phyloP scores from a whole-genome alignment of 2,113 vertebrate species.

The Acanthisitta chloris region DNA sequence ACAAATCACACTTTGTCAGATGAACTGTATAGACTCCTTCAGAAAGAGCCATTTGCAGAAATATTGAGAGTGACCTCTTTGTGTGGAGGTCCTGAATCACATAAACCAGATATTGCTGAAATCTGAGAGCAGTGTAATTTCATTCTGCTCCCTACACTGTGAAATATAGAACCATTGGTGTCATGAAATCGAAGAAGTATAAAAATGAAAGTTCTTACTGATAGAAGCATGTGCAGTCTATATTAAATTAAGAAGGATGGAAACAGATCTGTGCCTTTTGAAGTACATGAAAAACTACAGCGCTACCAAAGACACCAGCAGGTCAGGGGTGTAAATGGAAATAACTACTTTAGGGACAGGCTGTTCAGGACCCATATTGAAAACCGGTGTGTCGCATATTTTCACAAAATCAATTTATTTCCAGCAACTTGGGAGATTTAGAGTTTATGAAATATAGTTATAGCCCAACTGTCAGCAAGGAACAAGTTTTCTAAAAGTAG shows the following conservation, averaged over 20 bases:
- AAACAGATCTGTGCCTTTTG: conserved; percentile 73
- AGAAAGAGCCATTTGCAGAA: conserved; percentile 65
- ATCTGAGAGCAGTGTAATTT: conserved; percentile 71
- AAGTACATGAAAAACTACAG: conserved; percentile 72
- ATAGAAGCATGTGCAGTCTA: conserved; percentile 74
- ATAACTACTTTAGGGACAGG: conserved; percentile 78
- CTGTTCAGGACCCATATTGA: conserved; percentile 66
- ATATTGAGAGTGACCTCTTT: conserved; percentile 74
- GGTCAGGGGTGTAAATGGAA: conserved; percentile 76
- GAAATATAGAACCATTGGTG: conserved; percentile 76
- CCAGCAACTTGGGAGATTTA: conserved; percentile 65
- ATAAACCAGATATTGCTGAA: conserved; percentile 76
- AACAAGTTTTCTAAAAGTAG: conserved; percentile 63
- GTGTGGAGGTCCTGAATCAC: conserved; percentile 70
- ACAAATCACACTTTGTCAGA: conserved; percentile 7
- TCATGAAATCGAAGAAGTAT: conserved; percentile 74
- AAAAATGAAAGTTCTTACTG: conserved; percentile 76
- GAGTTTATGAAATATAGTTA: conserved; percentile 73
- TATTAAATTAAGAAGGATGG: conserved; percentile 78
- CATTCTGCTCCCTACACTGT: conserved; percentile 69
- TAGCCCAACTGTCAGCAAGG: conserved; percentile 69
- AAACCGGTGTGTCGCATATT: conserved; percentile 68
- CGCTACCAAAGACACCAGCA: conserved; percentile 55
- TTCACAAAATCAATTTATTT: conserved; percentile 79
- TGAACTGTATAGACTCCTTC: neutral